phyloP scores from a whole-genome alignment of 2,113 vertebrate species.

The Leucoraja erinaceus region DNA sequence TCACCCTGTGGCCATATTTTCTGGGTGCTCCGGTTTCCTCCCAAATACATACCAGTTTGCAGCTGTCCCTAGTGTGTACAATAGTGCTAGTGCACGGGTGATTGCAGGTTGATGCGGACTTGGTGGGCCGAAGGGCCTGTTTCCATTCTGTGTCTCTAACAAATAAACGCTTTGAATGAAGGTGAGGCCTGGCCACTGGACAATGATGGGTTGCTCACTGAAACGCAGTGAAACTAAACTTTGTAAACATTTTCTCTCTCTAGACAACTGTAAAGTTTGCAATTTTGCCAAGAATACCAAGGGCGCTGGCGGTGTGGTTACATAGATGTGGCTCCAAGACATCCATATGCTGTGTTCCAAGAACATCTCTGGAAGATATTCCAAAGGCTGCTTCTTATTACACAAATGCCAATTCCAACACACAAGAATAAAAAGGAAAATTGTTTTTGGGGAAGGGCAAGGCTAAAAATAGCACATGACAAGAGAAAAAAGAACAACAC shows the following conservation, averaged over 20 bases:
- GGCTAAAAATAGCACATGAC: background rate
- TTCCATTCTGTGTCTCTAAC: no score
- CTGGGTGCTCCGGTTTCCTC: no score
- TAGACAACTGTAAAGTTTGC: background rate
- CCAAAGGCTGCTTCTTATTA: background rate
- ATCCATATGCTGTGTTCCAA: background rate
- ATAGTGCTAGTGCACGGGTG: no score
- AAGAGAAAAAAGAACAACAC: background rate
- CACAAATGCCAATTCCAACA: background rate
- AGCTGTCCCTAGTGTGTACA: no score
- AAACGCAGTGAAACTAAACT: background rate
- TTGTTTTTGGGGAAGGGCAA: background rate
- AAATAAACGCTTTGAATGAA: background rate
- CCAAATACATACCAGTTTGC: no score
- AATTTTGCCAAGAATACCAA: background rate
- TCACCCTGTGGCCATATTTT: no score
- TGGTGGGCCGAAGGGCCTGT: no score
- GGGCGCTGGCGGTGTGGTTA: background rate
- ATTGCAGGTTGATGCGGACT: no score
- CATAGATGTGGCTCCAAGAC: background rate
- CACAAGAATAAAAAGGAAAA: background rate
- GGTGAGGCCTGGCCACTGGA: no score
- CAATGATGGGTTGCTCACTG: background rate
- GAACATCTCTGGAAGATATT: background rate
- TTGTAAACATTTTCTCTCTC: no score